Base-by-base conservation (phyloP, 2,113 vertebrate genomes). In the Grammatotria lemairii region DNA sequence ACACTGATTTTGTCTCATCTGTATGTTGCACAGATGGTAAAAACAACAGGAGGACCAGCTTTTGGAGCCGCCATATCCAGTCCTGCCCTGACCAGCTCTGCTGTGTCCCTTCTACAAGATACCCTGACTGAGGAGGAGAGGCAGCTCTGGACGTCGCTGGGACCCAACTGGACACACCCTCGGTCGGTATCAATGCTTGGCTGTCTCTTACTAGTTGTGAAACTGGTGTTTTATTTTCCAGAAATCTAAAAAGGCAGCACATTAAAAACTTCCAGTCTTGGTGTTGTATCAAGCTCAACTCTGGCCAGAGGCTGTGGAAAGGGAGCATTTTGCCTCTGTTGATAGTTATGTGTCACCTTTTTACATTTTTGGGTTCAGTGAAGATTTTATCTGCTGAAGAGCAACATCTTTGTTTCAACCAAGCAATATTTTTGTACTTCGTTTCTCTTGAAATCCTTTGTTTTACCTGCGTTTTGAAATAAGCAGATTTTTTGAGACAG, bases 71-170 rank as follows among this genome's bases (percentile, higher is more conserved):
- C 93, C 0, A 93, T 98, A 35, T 84, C 88, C 83, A 97, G 88
- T 81, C 98, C 98, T 1, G 95, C 97, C 33, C 51, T 98, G 88
- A 98, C 97, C 12, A 90, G 26, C 4, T 97, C 97, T 12, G 97
- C 97, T 0, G 94, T 98, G 31, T 80, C 92, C 1, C 91, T 98
- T 85, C 95, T 98, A 17, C 89, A 94, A 2, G 91, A 96, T 78
- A 96, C 89, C 49, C 94, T 98, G 68, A 96, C 57, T 3, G 91
- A 93, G 2, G 89, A 94, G 8, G 97, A 98, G 91, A 92, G 80
- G 16, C 88, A 87, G 26, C 95, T 98, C 68, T 98, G 98, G 98
- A 93, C 91, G 9, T 96, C 97, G 1, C 94, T 98, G 51, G 98
- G 97, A 4, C 95, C 96, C 42, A 94, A 97, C 84, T 98, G 98